Percentiles rank a stretch among this genome's conserved stretches.
Evolutionary conservation across 1,140 invertebrate species (phyloP).

Genomic region (Frieseomelitta varia): DNA sequence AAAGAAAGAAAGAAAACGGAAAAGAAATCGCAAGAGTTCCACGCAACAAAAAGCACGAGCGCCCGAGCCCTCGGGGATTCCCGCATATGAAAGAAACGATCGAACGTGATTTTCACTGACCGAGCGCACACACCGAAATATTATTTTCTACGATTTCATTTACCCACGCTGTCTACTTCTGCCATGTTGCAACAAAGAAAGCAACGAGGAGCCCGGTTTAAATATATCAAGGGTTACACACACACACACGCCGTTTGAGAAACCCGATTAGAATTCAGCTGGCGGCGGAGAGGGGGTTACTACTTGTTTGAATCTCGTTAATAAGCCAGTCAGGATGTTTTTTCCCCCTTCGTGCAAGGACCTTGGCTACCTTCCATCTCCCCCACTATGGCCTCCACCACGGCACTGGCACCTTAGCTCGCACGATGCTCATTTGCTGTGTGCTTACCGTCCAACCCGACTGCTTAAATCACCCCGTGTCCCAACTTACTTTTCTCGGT

Average conservation of each 20-base stretch:
- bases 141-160: constrained; percentile 30
- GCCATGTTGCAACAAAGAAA: constrained; percentile 21
- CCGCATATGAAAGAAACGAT: background rate
- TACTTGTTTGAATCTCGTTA: constrained; percentile 42
- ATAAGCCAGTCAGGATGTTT: constrained; percentile 35
- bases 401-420: constrained; percentile 6
- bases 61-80: constrained; percentile 3
- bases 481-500: background rate
- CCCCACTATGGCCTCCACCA: constrained; percentile 27
- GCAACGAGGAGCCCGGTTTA: background rate
- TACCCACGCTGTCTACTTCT: constrained; percentile 20
- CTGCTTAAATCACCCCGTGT: constrained; percentile 43
- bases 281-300: background rate
- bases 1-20: background rate
- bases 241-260: background rate
- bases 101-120: background rate
- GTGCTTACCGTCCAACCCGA: constrained; percentile 18
- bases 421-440: constrained; percentile 36
- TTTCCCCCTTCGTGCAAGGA: constrained; percentile 23
- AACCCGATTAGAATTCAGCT: constrained; percentile 38
- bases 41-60: background rate
- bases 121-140: background rate
- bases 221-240: constrained; percentile 6
- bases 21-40: background rate
- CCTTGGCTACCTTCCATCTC: constrained; percentile 11